Base-by-base conservation (phyloP, 2,113 vertebrate species). In the Apistogramma diplotaenia region DNA sequence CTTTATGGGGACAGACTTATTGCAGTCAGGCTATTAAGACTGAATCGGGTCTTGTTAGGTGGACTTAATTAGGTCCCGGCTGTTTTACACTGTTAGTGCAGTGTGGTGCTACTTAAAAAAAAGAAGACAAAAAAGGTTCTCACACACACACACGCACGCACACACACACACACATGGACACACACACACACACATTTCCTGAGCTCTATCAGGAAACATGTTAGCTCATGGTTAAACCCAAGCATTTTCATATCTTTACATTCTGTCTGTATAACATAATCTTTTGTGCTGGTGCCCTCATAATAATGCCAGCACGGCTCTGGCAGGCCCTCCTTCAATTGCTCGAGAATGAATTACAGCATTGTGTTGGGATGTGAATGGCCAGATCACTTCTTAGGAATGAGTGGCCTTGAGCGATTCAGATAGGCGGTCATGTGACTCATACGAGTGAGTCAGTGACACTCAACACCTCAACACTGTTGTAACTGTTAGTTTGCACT, bases 351-450 rank as follows among this genome's bases (percentile, higher is more conserved):
- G 87, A 93, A 92, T 91, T 89, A 90, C 84, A 29, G 84, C 91
- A 92, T 91, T 91, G 92, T 92, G 86, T 86, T 54, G 73, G 61
- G 85, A 91, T 91, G 55, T 78, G 88, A 89, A 85, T 79, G 75
- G 85, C 81, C 81, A 87, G 88, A 93, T 93, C 89, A 88, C 88
- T 82, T 84, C 90, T 90, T 86, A 89, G 86, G 92, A 94, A 93
- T 93, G 89, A 93, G 89, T 83, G 85, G 91, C 92, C 90, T 92
- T 93, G 91, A 92, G 93, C 92, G 56, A 85, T 90, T 91, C 87
- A 88, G 89, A 90, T 77, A 84, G 79, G 78, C 46, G 16, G 82
- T 83, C 59, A 79, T 84, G 87, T 90, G 91, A 92, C 86, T 91
- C 90, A 76, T 81, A 59, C 2, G 5, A 75, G 83, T 90, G 92